Evolutionary conservation across 2,113 vertebrate genomes (phyloP), one percentile per base, ranked within the genome.

Genomic region (Hiodon alosoides): DNA sequence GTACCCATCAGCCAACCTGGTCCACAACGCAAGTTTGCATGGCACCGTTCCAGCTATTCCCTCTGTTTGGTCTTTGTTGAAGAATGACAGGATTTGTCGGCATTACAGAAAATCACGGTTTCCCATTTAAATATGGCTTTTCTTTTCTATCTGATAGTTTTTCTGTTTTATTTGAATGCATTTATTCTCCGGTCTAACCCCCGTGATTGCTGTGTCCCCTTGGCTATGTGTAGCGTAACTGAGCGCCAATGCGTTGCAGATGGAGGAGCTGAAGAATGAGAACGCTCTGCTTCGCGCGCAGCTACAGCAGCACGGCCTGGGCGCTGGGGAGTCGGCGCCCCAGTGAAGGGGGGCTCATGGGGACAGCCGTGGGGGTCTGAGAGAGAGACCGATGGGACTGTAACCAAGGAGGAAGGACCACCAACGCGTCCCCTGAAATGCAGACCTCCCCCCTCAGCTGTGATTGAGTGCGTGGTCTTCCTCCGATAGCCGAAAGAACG

Each of bases 181-280:
- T 31, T 31, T 31, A 31, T 31, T 31, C 31, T 31, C 31, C 31
- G 31, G 4, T 17, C 48, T 68, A n/a, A 52, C 46, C 65, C 65
- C 65, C 4, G 3, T 52, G 51, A 9, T 69, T 17, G 53, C n/a
- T 69, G 17, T 16, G n/a, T 69, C 3, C 46, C 5, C 59, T 31
- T 2, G 62, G 61, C 1, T 79, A 57, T 78, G 67, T 31, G 31
- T 31, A 31, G 31, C 31, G 31, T 31, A 31, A 31, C 31, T 31
- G 31, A 31, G 31, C 31, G 31, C 31, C 31, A 31, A 31, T 31
- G 31, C 31, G 31, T 75, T 62, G 57, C 84, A 96, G 95, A 90
- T 96, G 0, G 93, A 94, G 82, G 93, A 96, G 82, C 88, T 95
- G 85, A 95, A 95, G 88, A 94, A 91, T 0, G 94, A 95, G 83